These are phyloP conservation scores for Montipora capitata DNA, from an alignment of 92 coral and sea anemone genomes.

Conservation along the genomic window DNA sequence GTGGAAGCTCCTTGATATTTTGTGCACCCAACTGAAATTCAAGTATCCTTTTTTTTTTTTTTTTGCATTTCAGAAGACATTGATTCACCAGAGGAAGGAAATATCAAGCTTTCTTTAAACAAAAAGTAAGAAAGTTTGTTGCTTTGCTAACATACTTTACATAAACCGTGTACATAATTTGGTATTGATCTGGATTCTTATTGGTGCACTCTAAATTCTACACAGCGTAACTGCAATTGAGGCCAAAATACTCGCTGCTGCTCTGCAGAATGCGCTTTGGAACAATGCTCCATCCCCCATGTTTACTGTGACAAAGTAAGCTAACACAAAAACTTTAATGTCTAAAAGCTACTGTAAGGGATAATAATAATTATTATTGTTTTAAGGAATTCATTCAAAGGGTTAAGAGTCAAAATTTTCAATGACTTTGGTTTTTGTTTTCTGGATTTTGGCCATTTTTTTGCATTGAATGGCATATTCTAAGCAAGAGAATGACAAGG, in stretches of 20 bases:
- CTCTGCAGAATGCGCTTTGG: slow-evolving; percentile 91
- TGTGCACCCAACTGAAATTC: too few species aligned
- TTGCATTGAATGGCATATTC: too few species aligned
- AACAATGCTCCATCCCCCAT: slow-evolving; percentile 89
- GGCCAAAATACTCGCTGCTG: slow-evolving; percentile 79
- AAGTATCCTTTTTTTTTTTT: background rate
- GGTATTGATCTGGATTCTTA: background rate
- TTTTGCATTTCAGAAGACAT: slow-evolving; percentile 16
- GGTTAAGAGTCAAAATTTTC: too few species aligned
- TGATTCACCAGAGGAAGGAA: slow-evolving; percentile 25
- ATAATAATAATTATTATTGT: too few species aligned
- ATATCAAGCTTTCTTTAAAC: slow-evolving; percentile 76
- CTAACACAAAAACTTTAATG: background rate
- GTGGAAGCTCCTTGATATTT: too few species aligned
- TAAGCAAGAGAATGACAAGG: too few species aligned
- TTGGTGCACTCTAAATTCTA: slow-evolving; percentile 36
- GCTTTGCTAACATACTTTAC: background rate
- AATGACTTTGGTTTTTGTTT: too few species aligned
- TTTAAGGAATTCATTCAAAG: too few species aligned
- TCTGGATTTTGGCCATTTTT: too few species aligned
- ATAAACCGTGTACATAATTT: background rate
- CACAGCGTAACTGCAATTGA: slow-evolving; percentile 80
- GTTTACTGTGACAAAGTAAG: slow-evolving; percentile 94
- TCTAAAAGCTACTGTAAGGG: too few species aligned
- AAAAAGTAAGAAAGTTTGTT: slow-evolving; percentile 74